phyloP scores from a whole-genome alignment of 2,797 vertebrate genomes.

The Acrossocheilus fasciatus region DNA sequence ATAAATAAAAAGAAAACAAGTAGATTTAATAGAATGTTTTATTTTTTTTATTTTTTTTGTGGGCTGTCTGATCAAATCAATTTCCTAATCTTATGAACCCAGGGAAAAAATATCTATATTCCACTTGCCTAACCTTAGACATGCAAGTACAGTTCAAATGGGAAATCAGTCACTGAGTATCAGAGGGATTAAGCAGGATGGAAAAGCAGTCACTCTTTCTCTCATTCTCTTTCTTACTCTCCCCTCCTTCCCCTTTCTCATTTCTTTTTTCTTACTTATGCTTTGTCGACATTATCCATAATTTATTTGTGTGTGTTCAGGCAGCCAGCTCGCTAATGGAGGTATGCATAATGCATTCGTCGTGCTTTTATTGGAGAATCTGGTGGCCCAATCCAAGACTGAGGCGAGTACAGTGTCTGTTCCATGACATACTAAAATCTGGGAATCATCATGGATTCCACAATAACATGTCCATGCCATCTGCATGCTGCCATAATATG shows the following conservation, averaged over 20 bases:
- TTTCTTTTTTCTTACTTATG: neutral
- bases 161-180: neutral
- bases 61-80: neutral
- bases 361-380: conserved; percentile 59
- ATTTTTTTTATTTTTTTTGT: neutral
- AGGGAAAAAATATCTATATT: neutral
- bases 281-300: conserved; percentile 38
- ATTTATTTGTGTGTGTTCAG: conserved; percentile 53
- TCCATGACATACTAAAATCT: conserved; percentile 12
- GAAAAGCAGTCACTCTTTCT: neutral
- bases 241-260: too few species aligned
- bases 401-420: neutral
- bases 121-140: neutral
- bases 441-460: neutral
- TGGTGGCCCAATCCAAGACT: neutral
- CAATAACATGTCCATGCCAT: neutral
- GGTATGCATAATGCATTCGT: conserved; percentile 72
- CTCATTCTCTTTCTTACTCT: neutral
- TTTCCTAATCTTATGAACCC: neutral
- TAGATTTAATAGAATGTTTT: too few species aligned
- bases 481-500: neutral
- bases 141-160: neutral
- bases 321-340: conserved; percentile 68
- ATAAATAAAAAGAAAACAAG: neutral
- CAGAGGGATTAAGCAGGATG: neutral